Evolutionary conservation across 2,888 invertebrate genomes (phyloP), one percentile per base, ranked within the genome.

Genomic region (Antitype chi): DNA sequence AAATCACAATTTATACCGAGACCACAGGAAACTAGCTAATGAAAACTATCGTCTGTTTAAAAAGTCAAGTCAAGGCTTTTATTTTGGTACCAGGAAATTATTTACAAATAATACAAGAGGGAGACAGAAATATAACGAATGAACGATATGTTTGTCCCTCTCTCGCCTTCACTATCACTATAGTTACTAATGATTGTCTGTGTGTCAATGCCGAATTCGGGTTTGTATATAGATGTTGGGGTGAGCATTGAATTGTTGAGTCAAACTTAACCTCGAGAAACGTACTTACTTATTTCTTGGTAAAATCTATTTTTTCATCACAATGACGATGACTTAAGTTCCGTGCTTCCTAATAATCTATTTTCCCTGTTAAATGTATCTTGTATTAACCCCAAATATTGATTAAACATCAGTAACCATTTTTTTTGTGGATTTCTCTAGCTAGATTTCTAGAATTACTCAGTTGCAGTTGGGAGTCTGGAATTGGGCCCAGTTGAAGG

Each of bases 31-130:
- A 78, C 70, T 47, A 53, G 20, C 13, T 71, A 53, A 57, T 52
- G 38, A 67, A 69, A 74, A 13, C 17, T 69, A 75, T 74, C 20
- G 72, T 66, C 59, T 78, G 73, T 70, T 78, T 20, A 38, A 68
- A 68, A 53, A 70, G 64, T 80, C 63, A 74, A 82, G 74, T 80
- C 80, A 86, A 86, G 85, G 85, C 47, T 80, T 82, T 76, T 63
- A 62, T 74, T 82, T 74, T 53, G 75, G 60, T 83, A 80, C 74
- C 78, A 87, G 87, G 69, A 81, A 80, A 81, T 78, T 81, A 83
- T 75, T 73, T 78, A 78, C 70, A 47, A 69, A 76, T 76, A 81
- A 74, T 68, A 73, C 64, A 55, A 80, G 68, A 60, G 38, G 43
- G 60, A 43, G 60, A 75, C 43, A 70, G 74, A 73, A 59, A 80